Evolutionary conservation across 92 coral and sea anemone genomes (phyloP), one percentile per base, ranked within the genome.

Genomic region (Phenganax marumi): DNA sequence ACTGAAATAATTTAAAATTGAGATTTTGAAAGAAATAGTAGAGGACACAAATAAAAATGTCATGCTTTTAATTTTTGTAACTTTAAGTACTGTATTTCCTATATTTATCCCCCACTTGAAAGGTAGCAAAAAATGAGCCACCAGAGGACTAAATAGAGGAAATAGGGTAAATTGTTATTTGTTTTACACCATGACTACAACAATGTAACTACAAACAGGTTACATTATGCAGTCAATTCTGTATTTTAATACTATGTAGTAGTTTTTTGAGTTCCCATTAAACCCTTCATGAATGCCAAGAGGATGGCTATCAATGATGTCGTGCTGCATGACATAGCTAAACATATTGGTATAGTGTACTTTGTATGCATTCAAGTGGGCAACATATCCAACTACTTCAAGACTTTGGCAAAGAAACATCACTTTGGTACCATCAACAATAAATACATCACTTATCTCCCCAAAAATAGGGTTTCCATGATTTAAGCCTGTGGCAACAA

Each of bases 381-480:
- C 22, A 64, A 76, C 83, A 84, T 84, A 77, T 49, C 75, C 63
- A 47, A 46, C 12, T 0, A 79, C 83, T 11, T 60, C 79, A 7
- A 63, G 22, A 49, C 68, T 71, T 13, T 52, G 57, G 58, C 68
- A 88, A 18, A 79, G 51, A 50, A 89, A 86, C 58, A 76, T n/a
- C 19, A 89, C 87, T 10, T 54, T 58, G 57, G 33, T 63, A 9
- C 85, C 89, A 69, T 88, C 86, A 13, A 66, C 84, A 52, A 85
- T 25, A n/a, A 86, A 78, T 16, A 84, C 81, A 52, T 86, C 64
- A 9, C 26, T 33, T 17, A 89, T 77, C 70, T 81, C 68, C 46
- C 95, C 87, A 60, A 87, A 81, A 4, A 61, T 16, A 17, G 90
- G 90, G 3, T 57, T 18, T 8, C 91, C 94, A 86, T 81, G 88